Evolutionary conservation across 2,797 vertebrate genomes (phyloP), one percentile per base, ranked within the genome.

Genomic region (Numenius phaeopus): DNA sequence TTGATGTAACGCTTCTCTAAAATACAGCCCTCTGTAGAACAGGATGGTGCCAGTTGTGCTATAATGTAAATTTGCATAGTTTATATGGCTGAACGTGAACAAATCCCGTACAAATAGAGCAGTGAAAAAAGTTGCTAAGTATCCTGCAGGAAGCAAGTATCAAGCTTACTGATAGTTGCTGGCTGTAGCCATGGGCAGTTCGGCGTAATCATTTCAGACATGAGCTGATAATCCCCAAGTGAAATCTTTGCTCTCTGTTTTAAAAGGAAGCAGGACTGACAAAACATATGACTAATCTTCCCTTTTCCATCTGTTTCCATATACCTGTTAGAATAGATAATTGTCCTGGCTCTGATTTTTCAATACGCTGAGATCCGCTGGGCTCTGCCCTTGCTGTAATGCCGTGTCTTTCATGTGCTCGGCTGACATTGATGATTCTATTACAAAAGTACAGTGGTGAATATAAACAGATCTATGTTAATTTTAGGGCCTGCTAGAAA

Each of bases 401-500:
- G 30, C 46, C 2, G 0, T 30, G 19, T 46, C 9, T 92, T 94
- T 82, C 20, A 20, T 77, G 47, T 83, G 49, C 78, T 92, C 11
- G 78, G 69, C 54, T 87, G 75, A 39, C 71, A 81, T 27, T 85
- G 86, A 82, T 89, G 62, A 34, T 55, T 72, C 55, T 77, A 8
- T 62, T 89, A 37, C 21, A 84, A 14, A 90, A 96, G 16, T 57
- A 49, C 59, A 65, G 81, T 17, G 40, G 21, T 78, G 90, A 89
- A 89, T 92, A 93, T 85, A 93, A 97, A 94, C 67, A 80, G 81
- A 83, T 94, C 86, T 90, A 40, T 95, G 83, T 79, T 95, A 77
- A 94, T 96, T 92, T 95, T 90, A 77, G 91, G 26, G 81, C 85
- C 92, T 90, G 52, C n/a, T 89, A 87, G 65, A 79, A 93, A 76